Base-by-base conservation (phyloP, 2,113 vertebrate species). In the Oryzias curvinotus region DNA sequence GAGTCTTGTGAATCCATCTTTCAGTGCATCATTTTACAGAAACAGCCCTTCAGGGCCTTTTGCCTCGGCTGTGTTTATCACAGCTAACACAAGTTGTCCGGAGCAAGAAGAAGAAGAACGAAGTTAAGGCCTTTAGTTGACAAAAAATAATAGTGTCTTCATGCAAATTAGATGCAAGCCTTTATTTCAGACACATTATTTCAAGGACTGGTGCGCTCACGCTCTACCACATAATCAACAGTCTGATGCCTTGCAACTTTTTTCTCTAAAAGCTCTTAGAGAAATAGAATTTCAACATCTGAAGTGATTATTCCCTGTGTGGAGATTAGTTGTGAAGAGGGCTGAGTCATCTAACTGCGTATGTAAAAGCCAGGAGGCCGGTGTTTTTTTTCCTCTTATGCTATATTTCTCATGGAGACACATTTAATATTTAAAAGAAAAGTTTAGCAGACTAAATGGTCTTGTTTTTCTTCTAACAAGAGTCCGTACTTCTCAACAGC, bases 291-390 rank as follows among this genome's bases (percentile, higher is more conserved):
- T 73, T 77, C 17, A 61, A 49, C 51, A 50, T 71, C 61, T 69
- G n/a, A 65, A 80, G 68, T 71, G 52, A 71, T 77, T 62, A 55
- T 50, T 56, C 41, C 21, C 47, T 82, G 48, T 0, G 0, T 44
- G 52, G 57, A 76, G 57, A 64, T 78, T 56, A 64, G 68, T 68
- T 75, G 52, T 64, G 66, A 75, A 59, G 71, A 62, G n/a, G 52
- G 41, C 59, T 69, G 76, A 71, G 63, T 82, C 77, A 80, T 66
- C 71, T 66, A 74, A 59, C 48, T 49, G 52, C 17, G n/a, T 52
- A 57, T 59, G 43, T 36, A 18, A 52, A 65, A 14, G 44, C 57
- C 54, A 51, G 49, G 52, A 65, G 4, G 56, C 16, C 57, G 49
- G 0, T 14, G 43, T 41, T 54, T 45, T 53, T 45, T 44, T 21